phyloP scores from a whole-genome alignment of 2,888 invertebrate genomes.

The Cataglyphis altisquamis region DNA sequence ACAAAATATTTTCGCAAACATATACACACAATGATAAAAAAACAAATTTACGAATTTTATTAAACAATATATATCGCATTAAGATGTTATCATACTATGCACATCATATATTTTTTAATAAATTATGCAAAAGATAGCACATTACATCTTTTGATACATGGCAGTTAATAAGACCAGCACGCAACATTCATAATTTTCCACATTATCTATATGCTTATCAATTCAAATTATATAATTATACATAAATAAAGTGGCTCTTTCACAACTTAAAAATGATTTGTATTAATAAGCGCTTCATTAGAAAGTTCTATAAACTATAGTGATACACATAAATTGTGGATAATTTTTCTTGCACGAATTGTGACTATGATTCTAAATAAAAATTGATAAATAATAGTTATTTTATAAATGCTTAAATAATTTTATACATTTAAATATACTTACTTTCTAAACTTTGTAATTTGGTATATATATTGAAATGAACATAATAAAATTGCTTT shows the following conservation, averaged over 20 bases:
- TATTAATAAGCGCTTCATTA: slow-evolving; percentile 6
- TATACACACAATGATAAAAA: background rate
- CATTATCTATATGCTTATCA: slow-evolving; percentile 25
- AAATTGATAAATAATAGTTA: slow-evolving; percentile 17
- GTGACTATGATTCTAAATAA: slow-evolving; percentile 19
- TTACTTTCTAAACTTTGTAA: slow-evolving; percentile 53
- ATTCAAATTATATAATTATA: slow-evolving; percentile 24
- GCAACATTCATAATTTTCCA: slow-evolving; percentile 74
- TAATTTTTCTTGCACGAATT: slow-evolving; percentile 25
- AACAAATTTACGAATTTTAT: slow-evolving; percentile 18
- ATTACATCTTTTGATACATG: slow-evolving; percentile 57
- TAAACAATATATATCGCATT: background rate
- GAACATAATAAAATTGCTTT: slow-evolving; percentile 59
- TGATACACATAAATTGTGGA: slow-evolving; percentile 16
- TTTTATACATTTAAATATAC: slow-evolving; percentile 53
- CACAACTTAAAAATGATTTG: slow-evolving; percentile 11
- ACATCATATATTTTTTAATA: slow-evolving; percentile 22
- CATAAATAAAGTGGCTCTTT: slow-evolving; percentile 16
- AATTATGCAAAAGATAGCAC: slow-evolving; percentile 12
- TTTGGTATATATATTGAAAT: slow-evolving; percentile 41
- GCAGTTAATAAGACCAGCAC: slow-evolving; percentile 80
- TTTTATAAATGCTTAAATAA: slow-evolving; percentile 43
- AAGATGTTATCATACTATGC: background rate
- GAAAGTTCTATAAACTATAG: background rate
- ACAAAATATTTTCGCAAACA: slow-evolving; percentile 5